Conservation (phyloP, 1,140 invertebrate species). For the Pinna nobilis region DNA sequence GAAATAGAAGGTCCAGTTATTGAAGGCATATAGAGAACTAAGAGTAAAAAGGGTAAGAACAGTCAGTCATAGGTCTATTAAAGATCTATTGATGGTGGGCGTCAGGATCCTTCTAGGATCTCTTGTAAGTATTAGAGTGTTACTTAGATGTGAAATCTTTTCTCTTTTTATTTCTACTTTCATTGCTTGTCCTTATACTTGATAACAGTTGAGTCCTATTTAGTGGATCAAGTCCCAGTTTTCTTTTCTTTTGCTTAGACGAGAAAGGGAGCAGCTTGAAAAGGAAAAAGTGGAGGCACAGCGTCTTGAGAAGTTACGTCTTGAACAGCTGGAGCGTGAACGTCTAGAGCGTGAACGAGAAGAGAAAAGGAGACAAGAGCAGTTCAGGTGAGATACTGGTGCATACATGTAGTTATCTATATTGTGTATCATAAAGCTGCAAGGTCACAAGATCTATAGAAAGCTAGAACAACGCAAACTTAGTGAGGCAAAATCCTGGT, state of each 20-base stretch:
- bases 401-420: background rate
- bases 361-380: constrained; percentile 82
- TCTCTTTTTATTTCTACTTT: background rate
- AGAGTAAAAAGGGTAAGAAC: background rate
- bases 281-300: constrained; percentile 84
- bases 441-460: too few species aligned
- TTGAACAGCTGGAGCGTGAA: constrained; percentile 83
- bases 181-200: background rate
- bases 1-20: too few species aligned
- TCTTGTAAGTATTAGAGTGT: too few species aligned
- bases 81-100: background rate
- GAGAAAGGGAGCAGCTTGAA: constrained; percentile 86
- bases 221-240: too few species aligned
- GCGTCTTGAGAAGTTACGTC: constrained; percentile 50
- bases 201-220: background rate
- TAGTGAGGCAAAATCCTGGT: too few species aligned
- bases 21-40: too few species aligned
- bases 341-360: constrained; percentile 88
- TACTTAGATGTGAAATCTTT: too few species aligned
- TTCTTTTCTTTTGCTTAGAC: constrained; percentile 59
- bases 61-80: background rate
- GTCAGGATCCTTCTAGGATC: too few species aligned
- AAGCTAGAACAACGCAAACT: too few species aligned
- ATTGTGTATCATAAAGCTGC: background rate
- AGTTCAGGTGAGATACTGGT: constrained; percentile 44